phyloP scores from a whole-genome alignment of 2,888 invertebrate genomes.

The Hirtodrosophila duncani region DNA sequence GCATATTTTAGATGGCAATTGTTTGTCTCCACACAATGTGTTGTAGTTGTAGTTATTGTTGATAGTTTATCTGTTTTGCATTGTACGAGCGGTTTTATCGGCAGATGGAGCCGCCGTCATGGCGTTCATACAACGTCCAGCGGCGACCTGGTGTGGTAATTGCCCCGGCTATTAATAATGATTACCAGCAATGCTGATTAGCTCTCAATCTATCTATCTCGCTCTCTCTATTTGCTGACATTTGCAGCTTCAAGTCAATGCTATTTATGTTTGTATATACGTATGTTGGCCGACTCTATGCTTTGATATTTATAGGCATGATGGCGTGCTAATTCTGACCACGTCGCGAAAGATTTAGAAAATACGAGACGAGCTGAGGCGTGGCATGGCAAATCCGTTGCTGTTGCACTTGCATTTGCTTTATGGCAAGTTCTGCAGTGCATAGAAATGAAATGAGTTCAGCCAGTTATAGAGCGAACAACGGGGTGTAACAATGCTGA shows the following conservation, averaged over 20 bases:
- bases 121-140: no score
- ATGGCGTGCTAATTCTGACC: conserved; percentile 60
- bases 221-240: conserved; percentile 53
- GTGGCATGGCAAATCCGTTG: no score
- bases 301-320: conserved; percentile 58
- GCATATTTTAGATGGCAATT: conserved; percentile 34
- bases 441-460: conserved; percentile 52
- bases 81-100: conserved; percentile 28
- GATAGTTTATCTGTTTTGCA: conserved; percentile 9
- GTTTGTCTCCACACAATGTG: conserved; percentile 36
- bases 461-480: conserved; percentile 24
- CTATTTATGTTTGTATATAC: conserved; percentile 65
- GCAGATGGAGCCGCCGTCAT: conserved; percentile 37
- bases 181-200: conserved; percentile 51
- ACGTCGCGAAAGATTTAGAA: conserved; percentile 43
- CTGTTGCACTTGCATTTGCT: conserved; percentile 11
- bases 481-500: conserved; percentile 63
- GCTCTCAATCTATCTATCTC: not conserved
- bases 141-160: conserved; percentile 54
- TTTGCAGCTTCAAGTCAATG: conserved; percentile 50
- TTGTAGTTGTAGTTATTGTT: conserved; percentile 9
- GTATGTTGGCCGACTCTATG: no score
- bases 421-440: conserved; percentile 19
- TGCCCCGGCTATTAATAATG: conserved; percentile 62
- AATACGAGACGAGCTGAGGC: no score